These are phyloP conservation scores for Rhagonycha fulva DNA, from an alignment of 2,888 invertebrate species.

Conservation along the genomic window DNA sequence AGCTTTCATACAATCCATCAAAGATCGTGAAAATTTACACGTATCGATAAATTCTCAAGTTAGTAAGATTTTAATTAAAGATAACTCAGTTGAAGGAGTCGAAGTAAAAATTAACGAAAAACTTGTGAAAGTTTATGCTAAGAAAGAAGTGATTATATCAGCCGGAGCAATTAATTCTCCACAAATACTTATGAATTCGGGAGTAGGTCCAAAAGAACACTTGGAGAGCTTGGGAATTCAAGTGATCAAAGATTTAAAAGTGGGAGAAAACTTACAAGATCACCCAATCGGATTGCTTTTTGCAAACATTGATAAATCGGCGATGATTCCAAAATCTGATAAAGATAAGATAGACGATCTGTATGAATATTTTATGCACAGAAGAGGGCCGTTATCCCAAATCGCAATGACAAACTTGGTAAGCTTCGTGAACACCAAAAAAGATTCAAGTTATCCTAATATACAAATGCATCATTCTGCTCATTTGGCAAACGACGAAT, in stretches of 20 bases:
- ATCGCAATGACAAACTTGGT: conserved; percentile 55
- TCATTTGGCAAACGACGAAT: conserved; percentile 48
- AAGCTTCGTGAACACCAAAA: conserved; percentile 55
- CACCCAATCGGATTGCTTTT: conserved; percentile 4
- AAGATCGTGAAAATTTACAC: no score
- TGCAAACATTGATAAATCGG: neutral
- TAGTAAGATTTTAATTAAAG: conserved; percentile 25
- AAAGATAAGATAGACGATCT: conserved; percentile 37
- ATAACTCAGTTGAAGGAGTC: conserved; percentile 53
- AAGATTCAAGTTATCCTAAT: conserved; percentile 60
- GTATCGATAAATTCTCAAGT: no score
- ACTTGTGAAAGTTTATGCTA: conserved; percentile 45
- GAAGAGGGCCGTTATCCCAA: conserved; percentile 56
- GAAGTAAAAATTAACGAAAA: conserved; percentile 43
- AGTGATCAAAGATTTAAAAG: conserved; percentile 52
- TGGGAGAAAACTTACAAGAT: conserved; percentile 29
- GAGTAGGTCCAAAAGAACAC: conserved; percentile 55
- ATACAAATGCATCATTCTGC: conserved; percentile 58
- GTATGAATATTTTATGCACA: conserved; percentile 55
- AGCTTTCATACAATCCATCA: no score
- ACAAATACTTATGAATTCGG: conserved; percentile 62
- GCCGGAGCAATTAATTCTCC: conserved; percentile 67
- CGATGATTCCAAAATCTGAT: neutral
- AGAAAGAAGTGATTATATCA: conserved; percentile 59
- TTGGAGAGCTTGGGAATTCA: conserved; percentile 46